A percentile compares a stretch with the other conserved stretches of the same genome.
These are phyloP conservation scores for Idaea dimidiata DNA, from an alignment of 2,888 invertebrate genomes.

Conservation along the genomic window DNA sequence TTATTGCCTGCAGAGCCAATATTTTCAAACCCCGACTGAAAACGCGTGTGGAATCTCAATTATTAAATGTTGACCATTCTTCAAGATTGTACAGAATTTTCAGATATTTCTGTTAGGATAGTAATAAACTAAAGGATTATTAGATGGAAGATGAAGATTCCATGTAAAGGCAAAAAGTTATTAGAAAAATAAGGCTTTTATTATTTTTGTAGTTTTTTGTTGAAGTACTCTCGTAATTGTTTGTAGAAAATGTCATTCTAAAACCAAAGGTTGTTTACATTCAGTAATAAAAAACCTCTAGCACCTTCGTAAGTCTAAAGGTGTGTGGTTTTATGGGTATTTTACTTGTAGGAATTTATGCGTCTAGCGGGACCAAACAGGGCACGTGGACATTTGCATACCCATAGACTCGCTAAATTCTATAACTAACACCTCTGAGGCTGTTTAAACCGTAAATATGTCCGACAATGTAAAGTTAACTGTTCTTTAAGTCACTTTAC, in stretches of 20 bases:
- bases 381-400: constrained; percentile 29
- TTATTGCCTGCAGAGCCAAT: constrained; percentile 58
- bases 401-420: constrained; percentile 23
- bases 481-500: constrained; percentile 3
- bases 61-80: constrained; percentile 40
- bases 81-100: constrained; percentile 23
- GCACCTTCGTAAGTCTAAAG: constrained; percentile 2
- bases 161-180: neutral
- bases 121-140: neutral
- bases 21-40: constrained; percentile 50
- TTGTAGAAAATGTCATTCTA: neutral
- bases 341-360: constrained; percentile 13
- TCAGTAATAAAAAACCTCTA: neutral
- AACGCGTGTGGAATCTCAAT: constrained; percentile 53
- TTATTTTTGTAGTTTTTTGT: neutral
- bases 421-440: constrained; percentile 22
- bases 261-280: neutral
- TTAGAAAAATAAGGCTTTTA: neutral
- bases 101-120: constrained; percentile 6
- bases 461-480: neutral
- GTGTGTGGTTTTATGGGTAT: constrained; percentile 4
- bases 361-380: constrained; percentile 21
- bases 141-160: neutral
- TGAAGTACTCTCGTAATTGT: neutral
- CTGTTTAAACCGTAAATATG: neutral